phyloP scores from a whole-genome alignment of 2,113 vertebrate species.

The Oncorhynchus kisutch region DNA sequence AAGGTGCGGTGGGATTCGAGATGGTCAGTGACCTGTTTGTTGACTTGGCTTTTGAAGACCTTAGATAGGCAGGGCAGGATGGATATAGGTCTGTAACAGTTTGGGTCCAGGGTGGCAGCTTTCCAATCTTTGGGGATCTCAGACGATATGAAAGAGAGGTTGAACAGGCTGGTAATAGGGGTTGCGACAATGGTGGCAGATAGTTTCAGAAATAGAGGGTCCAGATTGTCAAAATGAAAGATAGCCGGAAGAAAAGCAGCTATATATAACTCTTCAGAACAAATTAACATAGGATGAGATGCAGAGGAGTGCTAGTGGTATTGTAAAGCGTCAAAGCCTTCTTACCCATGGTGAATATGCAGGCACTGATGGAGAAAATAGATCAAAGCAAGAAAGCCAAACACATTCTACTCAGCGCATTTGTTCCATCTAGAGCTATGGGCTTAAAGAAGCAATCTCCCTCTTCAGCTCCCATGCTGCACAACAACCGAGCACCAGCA shows the following conservation, averaged over 20 bases:
- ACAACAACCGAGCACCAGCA: not conserved
- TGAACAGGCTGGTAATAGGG: no score
- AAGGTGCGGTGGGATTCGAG: no score
- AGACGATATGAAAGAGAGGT: no score
- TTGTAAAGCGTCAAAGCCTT: conserved; percentile 21
- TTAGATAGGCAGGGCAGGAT: no score
- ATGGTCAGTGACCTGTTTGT: no score
- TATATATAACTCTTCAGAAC: conserved; percentile 8
- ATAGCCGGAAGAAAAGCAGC: not conserved
- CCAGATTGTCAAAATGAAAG: not conserved
- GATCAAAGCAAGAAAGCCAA: conserved; percentile 17
- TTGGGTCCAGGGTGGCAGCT: no score
- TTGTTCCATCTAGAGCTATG: conserved; percentile 6
- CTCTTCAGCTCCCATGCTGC: no score
- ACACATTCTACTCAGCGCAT: not conserved
- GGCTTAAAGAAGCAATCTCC: not conserved
- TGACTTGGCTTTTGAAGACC: no score
- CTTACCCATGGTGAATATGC: not conserved
- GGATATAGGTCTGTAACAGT: no score
- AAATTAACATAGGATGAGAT: conserved; percentile 5
- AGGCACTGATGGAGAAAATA: not conserved
- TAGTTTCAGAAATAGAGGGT: no score
- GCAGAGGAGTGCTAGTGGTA: conserved; percentile 2
- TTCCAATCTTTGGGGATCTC: no score
- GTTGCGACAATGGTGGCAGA: no score